These are phyloP conservation scores for Seira musarum DNA, from an alignment of 2,888 invertebrate species.

Conservation along the genomic window DNA sequence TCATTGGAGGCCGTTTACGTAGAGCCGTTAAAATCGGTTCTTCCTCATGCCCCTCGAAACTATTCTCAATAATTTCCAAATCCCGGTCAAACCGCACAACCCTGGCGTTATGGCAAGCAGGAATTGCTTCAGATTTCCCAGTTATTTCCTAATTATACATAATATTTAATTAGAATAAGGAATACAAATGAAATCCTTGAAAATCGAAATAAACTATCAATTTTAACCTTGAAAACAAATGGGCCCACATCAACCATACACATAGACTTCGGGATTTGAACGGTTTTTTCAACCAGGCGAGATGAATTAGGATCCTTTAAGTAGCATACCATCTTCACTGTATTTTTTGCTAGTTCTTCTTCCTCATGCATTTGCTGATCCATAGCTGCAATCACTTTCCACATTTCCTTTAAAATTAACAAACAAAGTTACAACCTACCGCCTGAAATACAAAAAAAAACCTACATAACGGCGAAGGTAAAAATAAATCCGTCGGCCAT, in stretches of 20 bases:
- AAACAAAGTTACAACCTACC: too few relatives aligned
- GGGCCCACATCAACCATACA: slow-evolving; percentile 77
- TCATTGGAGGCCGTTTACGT: slow-evolving; percentile 72
- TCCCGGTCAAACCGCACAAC: slow-evolving; percentile 81
- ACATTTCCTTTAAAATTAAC: slow-evolving; percentile 74
- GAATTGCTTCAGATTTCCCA: too few relatives aligned
- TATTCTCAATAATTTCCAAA: slow-evolving; percentile 79
- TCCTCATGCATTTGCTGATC: slow-evolving; percentile 79
- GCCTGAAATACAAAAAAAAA: too few relatives aligned
- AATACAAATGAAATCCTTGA: too few relatives aligned
- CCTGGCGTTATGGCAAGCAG: slow-evolving; percentile 72
- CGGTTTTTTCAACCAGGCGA: slow-evolving; percentile 75
- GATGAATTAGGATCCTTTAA: slow-evolving; percentile 20
- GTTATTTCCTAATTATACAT: too few relatives aligned
- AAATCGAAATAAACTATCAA: too few relatives aligned
- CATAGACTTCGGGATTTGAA: slow-evolving; percentile 77
- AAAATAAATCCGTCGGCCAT: slow-evolving; percentile 17
- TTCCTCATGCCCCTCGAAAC: slow-evolving; percentile 78
- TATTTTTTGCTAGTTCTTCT: slow-evolving; percentile 78
- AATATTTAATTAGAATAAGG: too few relatives aligned
- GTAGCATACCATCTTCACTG: slow-evolving; percentile 73
- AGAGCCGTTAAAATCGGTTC: slow-evolving; percentile 71
- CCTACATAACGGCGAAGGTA: slow-evolving; percentile 17
- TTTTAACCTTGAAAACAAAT: background rate
- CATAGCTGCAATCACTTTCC: slow-evolving; percentile 78